Conservation (phyloP, 1,140 invertebrate genomes). For the Pseudomyrmex cubaensis region DNA sequence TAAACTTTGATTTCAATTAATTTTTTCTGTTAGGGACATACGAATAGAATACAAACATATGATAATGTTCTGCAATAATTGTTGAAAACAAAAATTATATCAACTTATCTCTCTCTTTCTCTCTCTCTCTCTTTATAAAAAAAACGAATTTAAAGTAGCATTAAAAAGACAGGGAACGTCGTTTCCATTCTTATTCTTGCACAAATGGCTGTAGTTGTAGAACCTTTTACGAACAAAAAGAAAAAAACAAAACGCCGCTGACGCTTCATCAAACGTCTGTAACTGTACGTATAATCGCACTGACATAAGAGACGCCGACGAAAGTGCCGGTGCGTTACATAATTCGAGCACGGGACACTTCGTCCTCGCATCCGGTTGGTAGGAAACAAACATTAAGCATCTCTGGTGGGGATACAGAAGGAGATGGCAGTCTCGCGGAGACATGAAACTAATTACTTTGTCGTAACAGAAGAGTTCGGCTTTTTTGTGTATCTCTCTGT, state of each 20-base stretch:
- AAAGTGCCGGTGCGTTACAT: constrained; percentile 79
- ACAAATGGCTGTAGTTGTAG: not conserved
- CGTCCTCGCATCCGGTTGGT: constrained; percentile 68
- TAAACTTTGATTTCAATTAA: too few relatives aligned
- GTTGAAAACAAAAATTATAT: too few relatives aligned
- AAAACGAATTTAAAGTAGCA: too few relatives aligned
- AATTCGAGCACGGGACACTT: constrained; percentile 79
- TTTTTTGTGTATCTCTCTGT: constrained; percentile 15
- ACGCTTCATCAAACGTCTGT: constrained; percentile 1
- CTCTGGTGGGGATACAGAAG: constrained; percentile 47
- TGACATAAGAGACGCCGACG: constrained; percentile 75
- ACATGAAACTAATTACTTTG: constrained; percentile 68
- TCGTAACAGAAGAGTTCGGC: constrained; percentile 52
- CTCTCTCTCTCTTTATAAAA: too few relatives aligned
- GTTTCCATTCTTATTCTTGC: too few relatives aligned
- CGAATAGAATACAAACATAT: too few relatives aligned
- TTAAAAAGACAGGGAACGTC: too few relatives aligned
- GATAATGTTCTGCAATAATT: too few relatives aligned
- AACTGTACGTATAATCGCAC: constrained; percentile 23
- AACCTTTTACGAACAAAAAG: constrained; percentile 18
- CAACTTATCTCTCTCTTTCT: too few relatives aligned
- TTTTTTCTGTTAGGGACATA: too few relatives aligned
- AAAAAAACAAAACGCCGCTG: constrained; percentile 20
- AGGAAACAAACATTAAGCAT: constrained; percentile 54
- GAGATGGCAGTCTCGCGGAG: constrained; percentile 56